Evolutionary conservation across 2,888 invertebrate species (phyloP).

Genomic region (Drosophila ustulata): DNA sequence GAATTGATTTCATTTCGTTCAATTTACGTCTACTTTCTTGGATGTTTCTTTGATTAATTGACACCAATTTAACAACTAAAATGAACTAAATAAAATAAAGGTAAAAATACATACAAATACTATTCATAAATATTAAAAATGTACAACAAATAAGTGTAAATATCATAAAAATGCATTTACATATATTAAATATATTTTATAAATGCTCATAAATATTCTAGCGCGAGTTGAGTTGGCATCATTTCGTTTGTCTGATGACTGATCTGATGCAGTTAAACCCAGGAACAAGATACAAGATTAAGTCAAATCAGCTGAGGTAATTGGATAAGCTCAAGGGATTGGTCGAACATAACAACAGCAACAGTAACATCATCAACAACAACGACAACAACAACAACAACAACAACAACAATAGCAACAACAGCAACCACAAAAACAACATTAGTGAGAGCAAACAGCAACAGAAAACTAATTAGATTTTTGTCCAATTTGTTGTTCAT

Average conservation of each 20-base stretch:
- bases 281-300: not conserved
- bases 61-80: too few species aligned
- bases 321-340: conserved; percentile 5
- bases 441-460: not conserved
- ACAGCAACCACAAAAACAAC: not conserved
- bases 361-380: not conserved
- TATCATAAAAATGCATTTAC: too few species aligned
- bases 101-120: too few species aligned
- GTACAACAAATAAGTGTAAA: not conserved
- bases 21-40: too few species aligned
- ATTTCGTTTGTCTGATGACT: not conserved
- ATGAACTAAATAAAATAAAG: too few species aligned
- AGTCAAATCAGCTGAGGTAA: conserved; percentile 3
- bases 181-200: not conserved
- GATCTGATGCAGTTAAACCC: not conserved
- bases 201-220: not conserved
- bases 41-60: too few species aligned
- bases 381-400: too few species aligned
- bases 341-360: conserved; percentile 1
- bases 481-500: conserved; percentile 25
- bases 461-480: conserved; percentile 30
- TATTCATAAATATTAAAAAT: not conserved
- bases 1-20: too few species aligned
- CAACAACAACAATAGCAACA: not conserved
- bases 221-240: not conserved